Conservation (phyloP, 2,797 vertebrate genomes). For the Enteromius radiatus region DNA sequence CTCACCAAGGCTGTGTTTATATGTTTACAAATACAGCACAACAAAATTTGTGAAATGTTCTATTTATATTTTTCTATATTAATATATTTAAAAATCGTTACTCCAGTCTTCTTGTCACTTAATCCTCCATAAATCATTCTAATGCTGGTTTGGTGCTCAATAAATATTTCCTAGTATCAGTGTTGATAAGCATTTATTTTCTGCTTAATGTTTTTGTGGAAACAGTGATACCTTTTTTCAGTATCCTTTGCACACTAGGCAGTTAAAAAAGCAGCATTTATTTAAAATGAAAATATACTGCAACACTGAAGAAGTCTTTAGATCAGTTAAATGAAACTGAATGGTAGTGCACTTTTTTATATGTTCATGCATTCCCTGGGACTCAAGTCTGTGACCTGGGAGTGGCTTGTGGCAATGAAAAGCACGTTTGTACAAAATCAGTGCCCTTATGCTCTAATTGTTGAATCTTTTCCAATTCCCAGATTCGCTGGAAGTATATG, state of each 20-base stretch:
- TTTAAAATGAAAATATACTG: neutral
- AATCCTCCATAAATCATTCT: neutral
- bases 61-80: neutral
- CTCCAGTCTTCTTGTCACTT: neutral
- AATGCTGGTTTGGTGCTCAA: neutral
- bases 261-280: neutral
- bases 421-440: neutral
- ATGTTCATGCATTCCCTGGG: neutral
- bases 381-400: neutral
- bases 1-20: neutral
- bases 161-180: neutral
- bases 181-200: neutral
- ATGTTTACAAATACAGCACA: neutral
- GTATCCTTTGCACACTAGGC: neutral
- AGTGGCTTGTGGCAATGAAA: neutral
- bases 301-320: neutral
- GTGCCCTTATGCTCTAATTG: neutral
- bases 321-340: neutral
- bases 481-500: slow-evolving; percentile 99
- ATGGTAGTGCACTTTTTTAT: neutral
- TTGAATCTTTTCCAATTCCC: slow-evolving; percentile 42
- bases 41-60: neutral
- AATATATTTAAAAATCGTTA: neutral
- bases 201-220: neutral
- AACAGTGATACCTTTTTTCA: neutral